Percentiles rank a stretch among this genome's conserved stretches.
phyloP scores from a whole-genome alignment of 1,140 invertebrate genomes.

The Portunus trituberculatus region DNA sequence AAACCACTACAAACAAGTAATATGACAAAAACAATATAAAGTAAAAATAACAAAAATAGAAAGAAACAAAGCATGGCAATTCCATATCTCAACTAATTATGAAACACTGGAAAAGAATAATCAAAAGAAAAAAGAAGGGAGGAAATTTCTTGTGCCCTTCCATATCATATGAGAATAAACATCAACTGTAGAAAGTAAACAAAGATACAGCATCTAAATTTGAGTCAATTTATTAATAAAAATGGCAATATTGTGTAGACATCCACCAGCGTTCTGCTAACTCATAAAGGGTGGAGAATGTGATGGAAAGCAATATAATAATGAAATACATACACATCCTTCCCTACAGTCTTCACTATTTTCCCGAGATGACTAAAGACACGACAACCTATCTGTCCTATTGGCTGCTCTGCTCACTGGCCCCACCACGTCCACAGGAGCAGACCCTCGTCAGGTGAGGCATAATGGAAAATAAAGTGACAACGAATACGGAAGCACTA shows the following conservation, averaged over 20 bases:
- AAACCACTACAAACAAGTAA: neutral
- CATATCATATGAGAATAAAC: no score
- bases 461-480: neutral
- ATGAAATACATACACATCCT: neutral
- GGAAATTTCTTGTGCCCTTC: neutral
- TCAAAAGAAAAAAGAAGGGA: neutral
- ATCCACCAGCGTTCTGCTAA: slow-evolving; percentile 33
- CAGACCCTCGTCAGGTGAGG: neutral
- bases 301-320: neutral
- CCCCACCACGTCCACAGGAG: no score
- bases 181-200: neutral
- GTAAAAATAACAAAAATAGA: neutral
- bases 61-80: neutral
- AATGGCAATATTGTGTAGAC: slow-evolving; percentile 16
- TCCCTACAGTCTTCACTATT: neutral
- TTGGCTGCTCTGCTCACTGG: neutral
- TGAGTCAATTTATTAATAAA: slow-evolving; percentile 48
- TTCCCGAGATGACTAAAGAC: neutral
- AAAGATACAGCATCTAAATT: neutral
- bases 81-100: neutral
- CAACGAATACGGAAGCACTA: neutral
- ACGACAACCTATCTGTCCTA: neutral
- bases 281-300: neutral
- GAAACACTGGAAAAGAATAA: neutral
- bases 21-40: neutral